A percentile compares a stretch with the other conserved stretches of the same genome.
Conservation (phyloP, 2,888 invertebrate species). For the Eulithis testata region DNA sequence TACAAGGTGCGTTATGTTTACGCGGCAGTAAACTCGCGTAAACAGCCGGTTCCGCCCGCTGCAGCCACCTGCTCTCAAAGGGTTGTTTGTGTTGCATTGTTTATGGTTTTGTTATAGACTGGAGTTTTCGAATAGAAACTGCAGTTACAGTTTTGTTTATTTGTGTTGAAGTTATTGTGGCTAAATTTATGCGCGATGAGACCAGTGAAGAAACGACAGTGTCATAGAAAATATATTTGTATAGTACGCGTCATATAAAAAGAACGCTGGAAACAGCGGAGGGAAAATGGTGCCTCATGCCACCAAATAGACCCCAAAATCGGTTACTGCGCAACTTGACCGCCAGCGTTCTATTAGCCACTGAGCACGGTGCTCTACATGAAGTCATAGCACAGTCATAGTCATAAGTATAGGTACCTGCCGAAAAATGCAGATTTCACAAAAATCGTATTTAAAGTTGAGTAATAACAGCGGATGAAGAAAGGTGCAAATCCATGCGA, state of each 20-base stretch:
- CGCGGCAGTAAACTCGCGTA: slow-evolving; percentile 59
- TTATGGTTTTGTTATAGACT: slow-evolving; percentile 29
- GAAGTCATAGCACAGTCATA: no score
- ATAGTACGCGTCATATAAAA: no score
- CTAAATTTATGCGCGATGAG: not conserved
- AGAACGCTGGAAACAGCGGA: no score
- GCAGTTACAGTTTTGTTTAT: slow-evolving; percentile 5
- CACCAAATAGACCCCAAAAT: no score
- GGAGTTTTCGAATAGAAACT: slow-evolving; percentile 10
- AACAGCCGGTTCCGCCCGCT: slow-evolving; percentile 76
- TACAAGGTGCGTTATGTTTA: slow-evolving; percentile 54
- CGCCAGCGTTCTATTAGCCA: no score
- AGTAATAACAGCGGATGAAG: slow-evolving; percentile 50
- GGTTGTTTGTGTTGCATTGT: slow-evolving; percentile 31
- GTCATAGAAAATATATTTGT: no score
- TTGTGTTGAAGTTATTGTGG: not conserved
- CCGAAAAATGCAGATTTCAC: not conserved
- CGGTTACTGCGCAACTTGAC: no score
- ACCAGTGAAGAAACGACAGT: not conserved
- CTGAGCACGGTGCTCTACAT: no score
- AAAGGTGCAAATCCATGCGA: slow-evolving; percentile 63
- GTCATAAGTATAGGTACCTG: no score
- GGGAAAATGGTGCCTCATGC: no score
- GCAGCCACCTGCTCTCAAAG: slow-evolving; percentile 67
- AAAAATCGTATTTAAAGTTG: slow-evolving; percentile 31